Evolutionary conservation across 2,797 vertebrate genomes (phyloP).

Genomic region (Platalea minor): DNA sequence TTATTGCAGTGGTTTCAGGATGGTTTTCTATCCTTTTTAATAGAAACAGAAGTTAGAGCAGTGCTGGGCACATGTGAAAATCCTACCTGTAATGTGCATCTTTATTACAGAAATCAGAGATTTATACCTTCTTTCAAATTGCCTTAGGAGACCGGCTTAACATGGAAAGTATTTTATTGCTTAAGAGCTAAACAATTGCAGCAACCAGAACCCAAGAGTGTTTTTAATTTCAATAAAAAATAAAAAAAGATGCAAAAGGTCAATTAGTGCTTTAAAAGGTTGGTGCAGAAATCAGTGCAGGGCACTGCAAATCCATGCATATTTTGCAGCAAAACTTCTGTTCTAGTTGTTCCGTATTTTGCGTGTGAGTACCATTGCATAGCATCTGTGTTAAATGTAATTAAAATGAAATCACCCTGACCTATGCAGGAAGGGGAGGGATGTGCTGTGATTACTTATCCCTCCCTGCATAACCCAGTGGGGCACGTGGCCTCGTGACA

Average conservation of each 20-base stretch:
- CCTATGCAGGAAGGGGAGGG: not conserved
- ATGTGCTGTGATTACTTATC: not conserved
- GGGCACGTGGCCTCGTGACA: not conserved
- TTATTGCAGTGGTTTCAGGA: slow-evolving; percentile 5
- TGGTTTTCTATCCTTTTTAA: not conserved
- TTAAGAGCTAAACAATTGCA: not conserved
- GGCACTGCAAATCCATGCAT: not conserved
- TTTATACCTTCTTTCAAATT: not conserved
- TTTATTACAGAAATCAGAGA: not conserved
- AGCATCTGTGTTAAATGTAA: not conserved
- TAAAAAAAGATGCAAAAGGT: not conserved
- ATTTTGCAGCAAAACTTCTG: not conserved
- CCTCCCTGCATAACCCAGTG: accelerated
- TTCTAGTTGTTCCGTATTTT: not conserved
- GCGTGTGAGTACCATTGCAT: accelerated
- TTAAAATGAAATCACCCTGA: not conserved
- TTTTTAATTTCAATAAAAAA: not conserved
- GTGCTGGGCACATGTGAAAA: not conserved
- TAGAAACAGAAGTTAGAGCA: not conserved
- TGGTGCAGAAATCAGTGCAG: not conserved
- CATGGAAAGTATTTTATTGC: not conserved
- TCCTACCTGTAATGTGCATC: not conserved
- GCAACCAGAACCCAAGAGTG: not conserved
- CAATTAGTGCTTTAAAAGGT: not conserved
- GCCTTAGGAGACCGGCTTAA: not conserved